Base-by-base conservation (phyloP, 1,140 invertebrate species). In the Antheraea pernyi region DNA sequence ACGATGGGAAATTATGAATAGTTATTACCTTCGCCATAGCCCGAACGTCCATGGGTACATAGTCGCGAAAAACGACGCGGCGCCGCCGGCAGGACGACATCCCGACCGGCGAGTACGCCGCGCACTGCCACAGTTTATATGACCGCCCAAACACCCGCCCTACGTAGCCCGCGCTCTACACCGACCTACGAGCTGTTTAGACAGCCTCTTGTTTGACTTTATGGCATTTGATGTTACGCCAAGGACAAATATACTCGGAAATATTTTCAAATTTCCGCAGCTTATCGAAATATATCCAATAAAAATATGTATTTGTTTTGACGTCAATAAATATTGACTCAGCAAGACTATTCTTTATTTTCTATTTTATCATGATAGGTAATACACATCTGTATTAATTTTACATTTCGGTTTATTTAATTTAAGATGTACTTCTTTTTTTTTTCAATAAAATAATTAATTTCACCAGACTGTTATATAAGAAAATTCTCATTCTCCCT, bases 51-150 rank as follows among this genome's bases (percentile, higher is more conserved):
- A 92, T 86, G 36, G 85, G 90, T 70, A 91, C 77, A 74, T 92
- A 92, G 80, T 92, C 90, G 84, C 88, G 82, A 60, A 91, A 92
- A 58, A 82, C 87, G 78, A 92, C 89, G 78, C 87, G 90, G 42
- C 88, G 86, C 65, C 90, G 84, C 58, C 85, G 88, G 58, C 87
- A 85, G 76, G 88, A 89, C 75, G 79, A 71, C 88, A 88, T 89
- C 69, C 67, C 84, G 81, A 77, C 80, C 79, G 77, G 71, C 72
- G 75, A 77, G 71, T 86, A 80, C 77, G 73, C 70, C 80, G 83
- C 75, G 74, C 78, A 85, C 88, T 88, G 13, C 61, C 59, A 30
- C 30, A 22, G 7, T n/a, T 4, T 63, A 37, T 63, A 22, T 19
- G n/a, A 19, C 64, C 46, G 64, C 46, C 67, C 65, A 67, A 59